phyloP scores from a whole-genome alignment of 2,113 vertebrate genomes.

The human (Homo sapiens) region GRCh38 chr15:94889001-94889500 shows the following conservation, averaged over 20 bases:
- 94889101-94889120: not conserved
- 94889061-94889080: not conserved
- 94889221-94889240: not conserved
- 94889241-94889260: not conserved
- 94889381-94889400: not conserved
- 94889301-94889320: fast-evolving
- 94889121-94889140: not conserved
- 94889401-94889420: not conserved
- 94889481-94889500: too few relatives aligned
- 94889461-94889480: not conserved
- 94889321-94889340: fast-evolving
- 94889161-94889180: not conserved
- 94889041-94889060: not conserved
- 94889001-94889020: not conserved
- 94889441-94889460: not conserved
- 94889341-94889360: not conserved
- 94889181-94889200: not conserved
- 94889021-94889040: not conserved
- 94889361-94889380: not conserved
- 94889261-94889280: not conserved
- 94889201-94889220: not conserved
- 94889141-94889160: not conserved
- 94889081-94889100: not conserved
- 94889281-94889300: not conserved
- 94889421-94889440: not conserved